These are phyloP conservation scores for Lysiphlebus fabarum DNA, from an alignment of 1,140 invertebrate genomes.

Conservation along the genomic window DNA sequence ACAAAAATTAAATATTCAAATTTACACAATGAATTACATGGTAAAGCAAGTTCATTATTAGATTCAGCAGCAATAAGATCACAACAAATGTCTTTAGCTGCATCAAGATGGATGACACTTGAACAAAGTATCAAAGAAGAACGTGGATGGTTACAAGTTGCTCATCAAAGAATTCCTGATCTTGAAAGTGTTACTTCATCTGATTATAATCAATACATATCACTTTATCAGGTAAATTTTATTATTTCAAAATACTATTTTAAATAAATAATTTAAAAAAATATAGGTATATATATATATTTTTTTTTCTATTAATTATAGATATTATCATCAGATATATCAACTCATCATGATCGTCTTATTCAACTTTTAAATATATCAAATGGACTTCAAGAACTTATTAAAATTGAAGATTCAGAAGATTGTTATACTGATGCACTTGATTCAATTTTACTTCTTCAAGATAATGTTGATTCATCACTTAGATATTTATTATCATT, in stretches of 20 bases:
- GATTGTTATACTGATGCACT: slow-evolving; percentile 67
- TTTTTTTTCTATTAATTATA: slow-evolving; percentile 40
- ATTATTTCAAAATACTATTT: too few species aligned
- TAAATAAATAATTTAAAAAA: too few species aligned
- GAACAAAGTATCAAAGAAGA: slow-evolving; percentile 81
- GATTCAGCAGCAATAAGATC: slow-evolving; percentile 75
- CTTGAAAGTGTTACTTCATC: slow-evolving; percentile 72
- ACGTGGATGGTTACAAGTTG: slow-evolving; percentile 74
- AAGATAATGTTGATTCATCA: slow-evolving; percentile 70
- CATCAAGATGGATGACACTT: slow-evolving; percentile 76
- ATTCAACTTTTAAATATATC: slow-evolving; percentile 69
- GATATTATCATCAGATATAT: slow-evolving; percentile 71
- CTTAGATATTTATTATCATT: slow-evolving; percentile 68
- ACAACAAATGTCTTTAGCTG: slow-evolving; percentile 77
- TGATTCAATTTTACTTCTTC: slow-evolving; percentile 66
- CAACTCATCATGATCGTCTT: slow-evolving; percentile 73
- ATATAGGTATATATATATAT: too few species aligned
- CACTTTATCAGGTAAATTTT: slow-evolving; percentile 64
- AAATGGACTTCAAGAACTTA: slow-evolving; percentile 68
- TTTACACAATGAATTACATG: slow-evolving; percentile 73
- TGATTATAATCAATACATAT: slow-evolving; percentile 80
- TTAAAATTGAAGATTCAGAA: slow-evolving; percentile 70
- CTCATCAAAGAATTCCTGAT: slow-evolving; percentile 76
- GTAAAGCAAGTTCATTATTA: slow-evolving; percentile 68
- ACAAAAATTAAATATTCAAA: slow-evolving; percentile 70